Conservation (phyloP, 2,113 vertebrate genomes). For the Indri indri region DNA sequence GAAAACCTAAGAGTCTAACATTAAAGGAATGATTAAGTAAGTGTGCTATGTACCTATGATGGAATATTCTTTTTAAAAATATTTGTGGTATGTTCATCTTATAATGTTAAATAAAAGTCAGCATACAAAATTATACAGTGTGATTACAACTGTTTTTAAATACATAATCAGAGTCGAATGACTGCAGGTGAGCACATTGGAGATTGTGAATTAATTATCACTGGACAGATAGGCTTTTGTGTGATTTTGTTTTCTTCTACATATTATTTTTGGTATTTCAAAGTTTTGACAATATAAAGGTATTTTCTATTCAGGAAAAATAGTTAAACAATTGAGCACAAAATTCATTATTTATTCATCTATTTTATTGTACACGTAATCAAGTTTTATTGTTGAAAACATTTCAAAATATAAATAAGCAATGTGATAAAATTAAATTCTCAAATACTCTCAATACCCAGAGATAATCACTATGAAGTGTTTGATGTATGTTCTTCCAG, state of each 20-base stretch:
- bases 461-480: background rate
- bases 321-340: background rate
- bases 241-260: background rate
- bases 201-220: conserved; percentile 12
- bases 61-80: conserved; percentile 42
- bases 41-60: conserved; percentile 6
- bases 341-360: conserved; percentile 7
- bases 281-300: background rate
- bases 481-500: background rate
- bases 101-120: conserved; percentile 18
- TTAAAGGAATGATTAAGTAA: conserved; percentile 27
- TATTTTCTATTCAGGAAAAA: conserved; percentile 34
- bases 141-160: conserved; percentile 34
- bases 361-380: conserved; percentile 5
- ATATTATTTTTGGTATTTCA: background rate
- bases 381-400: conserved; percentile 41
- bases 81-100: background rate
- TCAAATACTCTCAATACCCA: conserved; percentile 19
- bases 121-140: background rate
- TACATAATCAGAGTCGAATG: conserved; percentile 13
- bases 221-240: background rate
- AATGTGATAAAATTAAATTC: background rate
- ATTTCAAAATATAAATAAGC: conserved; percentile 10
- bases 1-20: background rate
- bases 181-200: background rate